Evolutionary conservation across 2,888 invertebrate genomes (phyloP).

Genomic region (Trachelus iudaicus): DNA sequence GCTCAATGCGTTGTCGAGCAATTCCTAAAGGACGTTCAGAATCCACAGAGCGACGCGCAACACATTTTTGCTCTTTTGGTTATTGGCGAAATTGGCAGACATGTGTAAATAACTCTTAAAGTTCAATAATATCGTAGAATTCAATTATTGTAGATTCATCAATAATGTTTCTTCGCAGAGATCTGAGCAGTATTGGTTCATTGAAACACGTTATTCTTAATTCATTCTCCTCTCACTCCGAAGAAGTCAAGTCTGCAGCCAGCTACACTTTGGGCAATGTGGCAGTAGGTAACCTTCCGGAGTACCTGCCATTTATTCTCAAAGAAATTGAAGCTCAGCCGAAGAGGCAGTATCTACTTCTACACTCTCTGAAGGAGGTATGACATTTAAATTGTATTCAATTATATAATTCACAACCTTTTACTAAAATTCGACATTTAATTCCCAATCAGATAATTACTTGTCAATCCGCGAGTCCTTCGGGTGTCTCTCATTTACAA

Average conservation of each 20-base stretch:
- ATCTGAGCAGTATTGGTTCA: conserved; percentile 80
- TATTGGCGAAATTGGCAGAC: conserved; percentile 96
- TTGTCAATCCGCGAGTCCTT: conserved; percentile 70
- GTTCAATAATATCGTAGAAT: background rate
- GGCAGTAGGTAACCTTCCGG: conserved; percentile 93
- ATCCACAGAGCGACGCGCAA: conserved; percentile 79
- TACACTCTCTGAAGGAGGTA: conserved; percentile 98
- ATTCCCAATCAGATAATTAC: conserved; percentile 69
- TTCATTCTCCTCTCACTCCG: conserved; percentile 91
- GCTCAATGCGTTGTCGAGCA: conserved; percentile 75
- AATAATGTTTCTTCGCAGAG: conserved; percentile 67
- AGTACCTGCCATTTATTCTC: conserved; percentile 94
- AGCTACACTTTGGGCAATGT: conserved; percentile 97
- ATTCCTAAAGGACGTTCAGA: conserved; percentile 79
- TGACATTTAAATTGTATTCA: background rate
- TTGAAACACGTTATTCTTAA: conserved; percentile 83
- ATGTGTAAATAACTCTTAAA: conserved; percentile 75
- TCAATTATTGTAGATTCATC: background rate
- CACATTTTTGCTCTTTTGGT: conserved; percentile 94
- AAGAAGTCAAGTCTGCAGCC: conserved; percentile 97
- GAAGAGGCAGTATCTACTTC: conserved; percentile 92
- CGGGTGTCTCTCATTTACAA: conserved; percentile 69
- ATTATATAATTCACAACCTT: background rate
- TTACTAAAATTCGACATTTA: background rate
- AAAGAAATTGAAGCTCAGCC: conserved; percentile 94